Evolutionary conservation across 64 coral and sea anemone genomes (phyloP), one percentile per base, ranked within the genome.

Genomic region (Pachyseris speciosa): DNA sequence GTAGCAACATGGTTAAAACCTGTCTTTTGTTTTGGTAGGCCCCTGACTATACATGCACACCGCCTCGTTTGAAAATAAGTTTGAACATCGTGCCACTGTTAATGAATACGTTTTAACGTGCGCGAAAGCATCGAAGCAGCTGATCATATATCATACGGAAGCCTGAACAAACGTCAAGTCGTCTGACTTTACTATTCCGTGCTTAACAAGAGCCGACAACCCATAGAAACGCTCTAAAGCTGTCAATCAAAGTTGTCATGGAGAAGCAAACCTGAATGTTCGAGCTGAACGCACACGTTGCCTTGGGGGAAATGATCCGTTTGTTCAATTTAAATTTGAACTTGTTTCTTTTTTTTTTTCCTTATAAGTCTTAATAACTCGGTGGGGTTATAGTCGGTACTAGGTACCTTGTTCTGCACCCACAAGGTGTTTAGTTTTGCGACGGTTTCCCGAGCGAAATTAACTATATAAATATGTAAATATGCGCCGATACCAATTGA

Each of bases 231-330:
- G 15, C 15, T 58, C 28, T 28, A 4, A 17, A 37, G 19, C 32
- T 81, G 77, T 61, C 77, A 81, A 63, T 81, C 77, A 61, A 7
- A 61, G 77, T 81, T 25, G 52, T 39, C 36, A 81, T 81, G 20
- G 77, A 53, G 36, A 63, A 5, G 50, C n/a, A 11, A 31, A 22
- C 38, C 12, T 31, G 44, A 39, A 71, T 71, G 34, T 22, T 71
- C 3, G 22, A 40, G 19, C 4, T 9, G 58, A 55, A 12, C 10
- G 7, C 11, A 34, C 30, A 29, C 12, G 26, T 67, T 68, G 26
- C 26, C 2, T 25, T 29, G 5, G 51, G 51, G 20, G 20, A 9
- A 55, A 55, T 55, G 51, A 55, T 3, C 27, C 24, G 20, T 24
- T 61, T 61, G 12, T 16, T 61, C 16, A 71, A 39, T 20, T 13